Evolutionary conservation across 2,888 invertebrate genomes (phyloP).

Genomic region (Nemapogon koenigi): DNA sequence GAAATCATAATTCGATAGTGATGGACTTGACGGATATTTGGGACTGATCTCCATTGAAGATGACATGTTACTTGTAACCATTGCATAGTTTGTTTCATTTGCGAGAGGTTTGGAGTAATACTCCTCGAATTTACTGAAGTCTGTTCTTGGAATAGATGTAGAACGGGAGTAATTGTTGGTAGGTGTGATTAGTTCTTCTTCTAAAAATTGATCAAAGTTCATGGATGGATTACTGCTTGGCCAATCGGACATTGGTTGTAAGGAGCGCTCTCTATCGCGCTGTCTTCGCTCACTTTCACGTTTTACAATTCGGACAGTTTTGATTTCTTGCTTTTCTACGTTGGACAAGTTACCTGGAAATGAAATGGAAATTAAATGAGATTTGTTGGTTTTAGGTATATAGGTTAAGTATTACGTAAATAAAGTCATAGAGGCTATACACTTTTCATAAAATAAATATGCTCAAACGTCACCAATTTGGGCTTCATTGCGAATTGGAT

Average conservation of each 20-base stretch:
- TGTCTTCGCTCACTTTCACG: conserved; percentile 88
- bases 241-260: conserved; percentile 58
- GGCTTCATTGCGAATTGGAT: too few species aligned
- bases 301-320: conserved; percentile 93
- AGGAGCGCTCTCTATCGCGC: conserved; percentile 75
- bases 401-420: too few species aligned
- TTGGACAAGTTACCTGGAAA: conserved; percentile 69
- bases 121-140: conserved; percentile 43
- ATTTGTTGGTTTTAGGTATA: too few species aligned
- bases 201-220: conserved; percentile 53
- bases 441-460: too few species aligned
- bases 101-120: conserved; percentile 28
- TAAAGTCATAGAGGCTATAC: too few species aligned
- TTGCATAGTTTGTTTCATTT: neutral
- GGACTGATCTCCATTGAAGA: conserved; percentile 43
- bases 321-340: conserved; percentile 87
- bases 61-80: conserved; percentile 28
- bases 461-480: too few species aligned
- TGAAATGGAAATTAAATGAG: too few species aligned
- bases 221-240: conserved; percentile 40
- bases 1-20: conserved; percentile 52
- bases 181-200: conserved; percentile 50
- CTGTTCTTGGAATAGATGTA: conserved; percentile 59
- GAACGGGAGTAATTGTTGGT: conserved; percentile 42
- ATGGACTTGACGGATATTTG: conserved; percentile 54